A percentile compares a stretch with the other conserved stretches of the same genome.
phyloP scores from a whole-genome alignment of 2,888 invertebrate species.

The Morpho helenor region DNA sequence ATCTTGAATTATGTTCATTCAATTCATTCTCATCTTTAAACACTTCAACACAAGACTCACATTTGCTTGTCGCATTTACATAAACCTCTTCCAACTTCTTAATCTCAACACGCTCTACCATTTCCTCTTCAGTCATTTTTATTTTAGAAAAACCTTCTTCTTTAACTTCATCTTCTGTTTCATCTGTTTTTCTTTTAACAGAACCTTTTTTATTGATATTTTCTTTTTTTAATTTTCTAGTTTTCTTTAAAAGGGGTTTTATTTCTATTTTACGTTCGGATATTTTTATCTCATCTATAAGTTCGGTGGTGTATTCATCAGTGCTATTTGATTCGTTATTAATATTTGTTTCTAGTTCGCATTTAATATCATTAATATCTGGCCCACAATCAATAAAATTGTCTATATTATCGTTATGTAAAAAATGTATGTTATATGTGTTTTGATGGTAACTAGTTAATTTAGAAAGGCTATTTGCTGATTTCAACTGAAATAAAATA shows the following conservation, averaged over 20 bases:
- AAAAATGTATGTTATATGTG: conserved; percentile 3
- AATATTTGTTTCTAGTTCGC: conserved; percentile 12
- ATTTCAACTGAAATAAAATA: conserved; percentile 7
- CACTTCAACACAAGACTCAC: conserved; percentile 13
- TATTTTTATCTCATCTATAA: conserved; percentile 8
- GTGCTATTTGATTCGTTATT: conserved; percentile 2
- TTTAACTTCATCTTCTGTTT: neutral
- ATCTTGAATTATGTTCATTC: conserved; percentile 8
- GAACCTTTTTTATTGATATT: neutral
- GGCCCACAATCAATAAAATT: conserved; percentile 21
- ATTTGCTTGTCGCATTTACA: conserved; percentile 8
- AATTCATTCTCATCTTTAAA: conserved; percentile 14
- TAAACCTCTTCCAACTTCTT: conserved; percentile 3
- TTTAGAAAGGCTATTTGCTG: conserved; percentile 7
- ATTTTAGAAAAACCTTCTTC: conserved; percentile 7
- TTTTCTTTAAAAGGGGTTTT: conserved; percentile 9
- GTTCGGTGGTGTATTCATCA: neutral
- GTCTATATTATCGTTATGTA: conserved; percentile 4
- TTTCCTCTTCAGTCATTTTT: conserved; percentile 13
- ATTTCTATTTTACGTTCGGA: conserved; percentile 8
- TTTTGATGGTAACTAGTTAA: conserved; percentile 10
- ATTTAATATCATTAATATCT: conserved; percentile 9
- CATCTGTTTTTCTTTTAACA: neutral
- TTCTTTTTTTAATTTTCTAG: neutral
- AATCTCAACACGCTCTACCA: conserved; percentile 8